phyloP scores from a whole-genome alignment of 2,113 vertebrate species.

The Pangasianodon gigas region DNA sequence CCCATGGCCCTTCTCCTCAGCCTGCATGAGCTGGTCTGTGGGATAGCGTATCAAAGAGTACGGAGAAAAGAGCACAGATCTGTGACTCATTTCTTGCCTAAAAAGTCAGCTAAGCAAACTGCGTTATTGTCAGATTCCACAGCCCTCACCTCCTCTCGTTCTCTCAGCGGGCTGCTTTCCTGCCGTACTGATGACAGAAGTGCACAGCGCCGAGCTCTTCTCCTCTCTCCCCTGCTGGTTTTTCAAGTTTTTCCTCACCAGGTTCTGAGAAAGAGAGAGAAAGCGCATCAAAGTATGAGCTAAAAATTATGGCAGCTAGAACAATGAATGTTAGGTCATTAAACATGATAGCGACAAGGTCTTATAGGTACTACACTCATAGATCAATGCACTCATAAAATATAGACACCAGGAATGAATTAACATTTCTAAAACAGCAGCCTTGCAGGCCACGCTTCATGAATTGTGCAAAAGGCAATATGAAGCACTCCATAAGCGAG shows the following conservation, averaged over 20 bases:
- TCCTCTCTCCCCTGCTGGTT: conserved; percentile 61
- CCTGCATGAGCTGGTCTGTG: conserved; percentile 73
- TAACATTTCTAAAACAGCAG: conserved; percentile 65
- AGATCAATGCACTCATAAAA: conserved; percentile 68
- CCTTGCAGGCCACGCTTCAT: conserved; percentile 52
- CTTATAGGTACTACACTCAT: conserved; percentile 55
- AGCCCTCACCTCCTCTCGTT: conserved; percentile 66
- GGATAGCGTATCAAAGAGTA: conserved; percentile 8
- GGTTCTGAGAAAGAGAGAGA: conserved; percentile 58
- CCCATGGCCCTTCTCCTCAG: conserved; percentile 76
- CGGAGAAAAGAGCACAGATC: background rate
- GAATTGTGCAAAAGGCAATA: conserved; percentile 68
- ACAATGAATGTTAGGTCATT: conserved; percentile 52
- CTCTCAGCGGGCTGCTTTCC: conserved; percentile 52
- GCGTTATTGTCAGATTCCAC: conserved; percentile 28
- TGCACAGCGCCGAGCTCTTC: conserved; percentile 40
- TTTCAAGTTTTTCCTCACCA: conserved; percentile 71
- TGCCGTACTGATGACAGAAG: conserved; percentile 30
- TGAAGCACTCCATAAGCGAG: conserved; percentile 56
- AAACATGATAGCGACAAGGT: conserved; percentile 61
- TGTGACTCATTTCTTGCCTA: conserved; percentile 20
- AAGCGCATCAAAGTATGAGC: conserved; percentile 1
- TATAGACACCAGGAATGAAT: conserved; percentile 63
- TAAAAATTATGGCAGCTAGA: conserved; percentile 49
- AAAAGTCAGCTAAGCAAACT: conserved; percentile 19